Evolutionary conservation across 2,888 invertebrate genomes (phyloP).

Genomic region (Eupithecia dodoneata): DNA sequence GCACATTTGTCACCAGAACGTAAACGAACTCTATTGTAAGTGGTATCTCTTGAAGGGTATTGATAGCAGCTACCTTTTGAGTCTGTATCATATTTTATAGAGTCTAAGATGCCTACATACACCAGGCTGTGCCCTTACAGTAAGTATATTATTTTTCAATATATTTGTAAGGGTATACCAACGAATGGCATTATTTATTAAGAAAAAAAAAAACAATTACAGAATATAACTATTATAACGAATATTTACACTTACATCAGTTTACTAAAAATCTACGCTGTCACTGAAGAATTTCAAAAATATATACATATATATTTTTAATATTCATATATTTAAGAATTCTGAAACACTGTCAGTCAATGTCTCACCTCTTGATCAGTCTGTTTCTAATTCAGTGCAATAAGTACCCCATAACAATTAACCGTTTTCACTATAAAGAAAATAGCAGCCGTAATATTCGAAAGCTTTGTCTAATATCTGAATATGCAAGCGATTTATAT

Average conservation of each 20-base stretch:
- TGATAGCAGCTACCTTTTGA: neutral
- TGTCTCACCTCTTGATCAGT: neutral
- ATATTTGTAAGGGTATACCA: too few relatives aligned
- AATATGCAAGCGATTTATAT: slow-evolving; percentile 1
- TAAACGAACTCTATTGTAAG: slow-evolving; percentile 31
- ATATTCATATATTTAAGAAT: neutral
- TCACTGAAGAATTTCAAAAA: too few relatives aligned
- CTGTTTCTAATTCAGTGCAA: neutral
- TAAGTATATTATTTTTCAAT: too few relatives aligned
- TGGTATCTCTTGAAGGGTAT: neutral
- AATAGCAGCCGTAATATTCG: neutral
- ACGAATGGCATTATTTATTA: too few relatives aligned
- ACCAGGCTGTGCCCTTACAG: neutral
- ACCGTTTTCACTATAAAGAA: neutral
- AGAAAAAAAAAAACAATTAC: too few relatives aligned
- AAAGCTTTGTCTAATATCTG: slow-evolving; percentile 1
- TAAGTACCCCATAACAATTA: neutral
- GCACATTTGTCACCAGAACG: slow-evolving; percentile 23
- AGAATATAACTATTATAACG: too few relatives aligned
- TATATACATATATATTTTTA: neutral
- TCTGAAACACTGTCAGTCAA: neutral
- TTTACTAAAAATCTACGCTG: too few relatives aligned
- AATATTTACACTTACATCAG: too few relatives aligned
- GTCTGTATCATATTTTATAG: slow-evolving; percentile 2
- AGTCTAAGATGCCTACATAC: neutral